These are phyloP conservation scores for Lutjanus campechanus DNA, from an alignment of 2,797 vertebrate species.

Conservation along the genomic window DNA sequence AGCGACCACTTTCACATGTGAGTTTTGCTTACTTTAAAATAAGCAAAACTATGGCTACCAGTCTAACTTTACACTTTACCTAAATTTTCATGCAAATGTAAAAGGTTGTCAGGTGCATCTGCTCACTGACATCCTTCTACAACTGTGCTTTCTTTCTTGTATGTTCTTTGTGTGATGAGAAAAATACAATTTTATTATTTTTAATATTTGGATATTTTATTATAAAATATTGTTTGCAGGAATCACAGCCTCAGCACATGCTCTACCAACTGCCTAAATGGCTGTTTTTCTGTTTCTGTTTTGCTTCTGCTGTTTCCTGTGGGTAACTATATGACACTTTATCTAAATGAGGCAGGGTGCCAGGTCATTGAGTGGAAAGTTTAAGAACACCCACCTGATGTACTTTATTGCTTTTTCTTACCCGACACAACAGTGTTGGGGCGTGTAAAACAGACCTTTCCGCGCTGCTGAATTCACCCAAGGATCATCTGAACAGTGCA, in stretches of 20 bases:
- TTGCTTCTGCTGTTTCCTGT: slow-evolving; percentile 5
- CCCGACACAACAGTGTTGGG: slow-evolving; percentile 30
- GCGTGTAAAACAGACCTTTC: slow-evolving; percentile 44
- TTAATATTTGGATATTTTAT: no score
- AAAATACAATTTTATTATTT: no score
- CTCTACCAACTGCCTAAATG: no score
- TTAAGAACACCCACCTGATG: slow-evolving; percentile 6
- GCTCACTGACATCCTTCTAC: not conserved
- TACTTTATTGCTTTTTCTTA: slow-evolving; percentile 32
- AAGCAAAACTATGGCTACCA: fast-evolving
- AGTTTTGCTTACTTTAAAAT: not conserved
- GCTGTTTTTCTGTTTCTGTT: not conserved
- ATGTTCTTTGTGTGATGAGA: not conserved
- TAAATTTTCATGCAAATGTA: not conserved
- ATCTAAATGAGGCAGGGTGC: slow-evolving; percentile 16
- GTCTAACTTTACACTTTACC: not conserved
- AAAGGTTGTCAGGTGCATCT: not conserved
- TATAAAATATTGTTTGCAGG: no score
- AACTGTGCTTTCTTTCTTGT: not conserved
- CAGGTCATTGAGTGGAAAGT: slow-evolving; percentile 20
- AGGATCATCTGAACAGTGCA: slow-evolving; percentile 56
- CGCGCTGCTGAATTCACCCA: slow-evolving; percentile 34
- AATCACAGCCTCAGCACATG: no score
- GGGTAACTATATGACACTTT: not conserved
- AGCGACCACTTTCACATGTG: not conserved